Conservation (phyloP, 2,888 invertebrate species). For the Rhingia campestris region DNA sequence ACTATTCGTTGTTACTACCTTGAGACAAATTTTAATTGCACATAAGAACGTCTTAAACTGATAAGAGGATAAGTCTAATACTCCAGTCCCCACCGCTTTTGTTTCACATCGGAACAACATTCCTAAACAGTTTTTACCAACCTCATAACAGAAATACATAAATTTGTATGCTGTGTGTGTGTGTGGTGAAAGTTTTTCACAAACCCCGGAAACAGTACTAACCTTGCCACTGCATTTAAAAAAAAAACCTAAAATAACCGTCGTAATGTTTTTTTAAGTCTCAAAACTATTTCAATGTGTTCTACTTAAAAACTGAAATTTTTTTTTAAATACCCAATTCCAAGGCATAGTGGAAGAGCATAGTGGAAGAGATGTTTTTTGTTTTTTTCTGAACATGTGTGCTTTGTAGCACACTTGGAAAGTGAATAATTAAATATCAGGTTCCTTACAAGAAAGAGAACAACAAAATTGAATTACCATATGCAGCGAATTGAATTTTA, state of each 20-base stretch:
- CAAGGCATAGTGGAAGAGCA: no score
- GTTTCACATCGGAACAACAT: slow-evolving; percentile 36
- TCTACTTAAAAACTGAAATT: no score
- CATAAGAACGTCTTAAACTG: background rate
- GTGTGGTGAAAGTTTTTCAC: no score
- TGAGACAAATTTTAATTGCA: slow-evolving; percentile 3
- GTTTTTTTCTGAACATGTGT: slow-evolving; percentile 2
- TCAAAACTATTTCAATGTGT: background rate
- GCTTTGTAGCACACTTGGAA: no score
- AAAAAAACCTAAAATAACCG: background rate
- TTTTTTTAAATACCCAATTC: no score
- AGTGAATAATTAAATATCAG: slow-evolving; percentile 30
- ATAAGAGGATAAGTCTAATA: background rate
- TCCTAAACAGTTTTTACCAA: slow-evolving; percentile 14
- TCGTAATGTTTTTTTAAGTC: background rate
- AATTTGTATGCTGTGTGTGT: no score
- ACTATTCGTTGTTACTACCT: slow-evolving; percentile 17
- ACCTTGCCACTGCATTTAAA: slow-evolving; percentile 30
- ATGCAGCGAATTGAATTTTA: slow-evolving; percentile 50
- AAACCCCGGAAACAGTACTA: background rate
- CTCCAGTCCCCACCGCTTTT: slow-evolving; percentile 38
- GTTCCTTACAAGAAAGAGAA: slow-evolving; percentile 35
- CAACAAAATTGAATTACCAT: slow-evolving; percentile 21
- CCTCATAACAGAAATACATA: background rate
- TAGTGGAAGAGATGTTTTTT: background rate